Evolutionary conservation across 2,888 invertebrate species (phyloP), one percentile per base, ranked within the genome.

Genomic region (Epinotia brunnichana): DNA sequence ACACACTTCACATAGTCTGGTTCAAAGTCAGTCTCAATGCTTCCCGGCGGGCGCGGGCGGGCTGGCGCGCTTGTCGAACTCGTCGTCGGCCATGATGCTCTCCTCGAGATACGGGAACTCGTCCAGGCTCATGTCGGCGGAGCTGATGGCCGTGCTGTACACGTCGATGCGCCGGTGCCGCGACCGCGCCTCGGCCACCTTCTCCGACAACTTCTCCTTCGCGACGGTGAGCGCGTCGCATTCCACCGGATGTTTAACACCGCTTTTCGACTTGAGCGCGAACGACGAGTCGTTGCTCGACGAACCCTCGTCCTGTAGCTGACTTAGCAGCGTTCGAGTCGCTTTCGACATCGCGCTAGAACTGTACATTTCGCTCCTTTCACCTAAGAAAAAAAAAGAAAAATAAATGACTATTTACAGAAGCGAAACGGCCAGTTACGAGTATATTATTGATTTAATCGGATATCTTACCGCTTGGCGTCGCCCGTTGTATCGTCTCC

Each of bases 231-330:
- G 81, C 64, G 89, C 92, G 75, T 92, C 93, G 29, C 83, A 85
- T 54, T 93, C 92, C 7, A 84, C 83, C 66, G 83, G 85, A 76
- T 89, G 90, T 83, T 85, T 76, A 81, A 64, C 86, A 48, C 77
- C 66, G 68, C 75, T 74, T 79, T 89, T 91, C 17, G 89, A 80
- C 77, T 85, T 88, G 74, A 92, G 86, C 75, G 92, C 89, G 83
- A 93, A 93, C 61, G 92, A 90, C 41, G 92, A 93, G 81, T 94
- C 94, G 84, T 93, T 93, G 83, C 93, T 93, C 53, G 93, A 94
- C 39, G 93, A 93, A 54, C 92, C 93, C 73, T 94, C 94, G 83
- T 94, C 94, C 80, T 94, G 94, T 72, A 94, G 87, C 80, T 94
- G 94, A 80, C 93, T 94, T 74, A 94, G 89, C 71, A 94, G 81